Base-by-base conservation (phyloP, 2,888 invertebrate genomes). In the Drosophila vallismaia region DNA sequence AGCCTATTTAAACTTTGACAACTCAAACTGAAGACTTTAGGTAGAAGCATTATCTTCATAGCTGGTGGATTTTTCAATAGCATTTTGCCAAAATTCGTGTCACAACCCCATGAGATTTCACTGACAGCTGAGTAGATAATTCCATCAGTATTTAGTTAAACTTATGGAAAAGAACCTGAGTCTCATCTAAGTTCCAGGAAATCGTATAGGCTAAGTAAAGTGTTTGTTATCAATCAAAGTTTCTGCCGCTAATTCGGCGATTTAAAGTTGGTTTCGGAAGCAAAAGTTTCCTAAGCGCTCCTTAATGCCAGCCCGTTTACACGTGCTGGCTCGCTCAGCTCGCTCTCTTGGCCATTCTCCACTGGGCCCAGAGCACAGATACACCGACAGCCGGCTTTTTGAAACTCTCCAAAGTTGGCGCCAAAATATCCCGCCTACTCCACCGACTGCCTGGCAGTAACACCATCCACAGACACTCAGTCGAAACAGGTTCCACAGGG, bases 391-490 rank as follows among this genome's bases (percentile, higher is more conserved):
- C 82, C 82, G 82, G 82, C 82, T 74, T 60, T 42, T 5, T 14
- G 44, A 71, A 73, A 85, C 56, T 83, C 82, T 87, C 67, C 82
- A 82, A 44, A 59, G 57, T 77, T 82, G 85, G 82, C 82, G 82
- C 85, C 82, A 82, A 82, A 81, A 80, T 31, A 24, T 10, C 46
- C 50, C 54, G 68, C 71, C 62, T 58, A 71, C 69, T 70, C 46
- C 58, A 58, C 60, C 52, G 8, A 19, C 48, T 6, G 36, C 45
- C 42, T 36, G 38, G 28, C 9, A 33, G 56, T 50, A 72, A 82
- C 80, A 77, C 66, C 75, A 83, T 81, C 81, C 84, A 82, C 86
- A 79, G 12, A 19, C 14, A 19, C 8, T 42, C 40, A 10, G 12
- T 8, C 64, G 54, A 45, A 60, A 72, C 38, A 48, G 45, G 59